phyloP scores from a whole-genome alignment of 2,797 vertebrate genomes.

The Cyclura pinguis region DNA sequence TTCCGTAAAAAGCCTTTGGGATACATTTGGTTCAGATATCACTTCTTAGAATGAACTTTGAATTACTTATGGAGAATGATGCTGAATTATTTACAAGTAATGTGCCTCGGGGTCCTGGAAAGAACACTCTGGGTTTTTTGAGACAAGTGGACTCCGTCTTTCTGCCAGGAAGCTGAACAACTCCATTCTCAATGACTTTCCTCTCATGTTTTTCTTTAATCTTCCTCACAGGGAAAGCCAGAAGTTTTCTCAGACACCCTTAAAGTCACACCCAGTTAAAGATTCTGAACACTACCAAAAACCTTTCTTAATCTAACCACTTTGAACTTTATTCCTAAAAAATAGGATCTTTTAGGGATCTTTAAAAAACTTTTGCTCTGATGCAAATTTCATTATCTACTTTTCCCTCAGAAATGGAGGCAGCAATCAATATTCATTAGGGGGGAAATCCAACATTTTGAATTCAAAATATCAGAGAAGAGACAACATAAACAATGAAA shows the following conservation, averaged over 20 bases:
- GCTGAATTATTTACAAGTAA: constrained; percentile 32
- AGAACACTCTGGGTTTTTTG: constrained; percentile 5
- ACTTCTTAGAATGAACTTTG: constrained; percentile 42
- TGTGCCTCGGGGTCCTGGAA: neutral
- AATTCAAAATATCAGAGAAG: too few relatives aligned
- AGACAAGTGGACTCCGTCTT: neutral
- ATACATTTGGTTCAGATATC: neutral
- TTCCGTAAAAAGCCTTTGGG: constrained; percentile 46
- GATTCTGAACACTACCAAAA: neutral
- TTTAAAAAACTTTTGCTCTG: neutral
- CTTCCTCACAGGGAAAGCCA: neutral
- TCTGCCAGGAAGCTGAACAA: constrained; percentile 2
- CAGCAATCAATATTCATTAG: too few relatives aligned
- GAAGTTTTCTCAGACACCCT: neutral
- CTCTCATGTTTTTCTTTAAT: neutral
- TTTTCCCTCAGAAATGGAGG: neutral
- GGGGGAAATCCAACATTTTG: too few relatives aligned
- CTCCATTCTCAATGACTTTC: neutral
- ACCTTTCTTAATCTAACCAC: neutral
- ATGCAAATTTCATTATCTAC: neutral
- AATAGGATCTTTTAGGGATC: neutral
- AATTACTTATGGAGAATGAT: constrained; percentile 39
- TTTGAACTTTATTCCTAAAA: neutral
- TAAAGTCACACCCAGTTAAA: neutral
- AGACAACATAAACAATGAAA: too few relatives aligned